Percentiles rank a stretch among this genome's conserved stretches.
phyloP scores from a whole-genome alignment of 2,888 invertebrate species.

The Drosophila cognata region DNA sequence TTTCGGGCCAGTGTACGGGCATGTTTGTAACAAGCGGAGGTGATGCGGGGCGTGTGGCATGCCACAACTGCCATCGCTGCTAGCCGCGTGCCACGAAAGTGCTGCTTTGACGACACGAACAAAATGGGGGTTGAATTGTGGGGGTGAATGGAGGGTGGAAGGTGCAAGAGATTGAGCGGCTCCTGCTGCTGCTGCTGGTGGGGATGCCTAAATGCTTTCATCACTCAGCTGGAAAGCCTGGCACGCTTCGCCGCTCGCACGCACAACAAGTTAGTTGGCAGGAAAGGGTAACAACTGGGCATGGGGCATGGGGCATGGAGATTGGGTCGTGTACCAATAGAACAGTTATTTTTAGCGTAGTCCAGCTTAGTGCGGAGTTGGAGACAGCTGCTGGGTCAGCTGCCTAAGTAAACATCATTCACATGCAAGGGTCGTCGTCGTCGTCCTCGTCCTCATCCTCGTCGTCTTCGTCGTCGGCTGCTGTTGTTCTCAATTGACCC shows the following conservation, averaged over 20 bases:
- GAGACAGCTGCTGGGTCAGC: conserved; percentile 47
- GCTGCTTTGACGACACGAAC: conserved; percentile 54
- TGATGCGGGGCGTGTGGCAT: background rate
- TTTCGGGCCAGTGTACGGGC: conserved; percentile 37
- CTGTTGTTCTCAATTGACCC: conserved; percentile 67
- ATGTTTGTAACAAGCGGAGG: conserved; percentile 22
- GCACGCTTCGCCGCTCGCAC: conserved; percentile 74
- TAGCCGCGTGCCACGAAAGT: conserved; percentile 62
- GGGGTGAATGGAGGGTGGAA: too few relatives aligned
- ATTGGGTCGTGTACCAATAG: background rate
- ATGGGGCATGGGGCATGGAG: background rate
- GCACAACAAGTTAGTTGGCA: conserved; percentile 49
- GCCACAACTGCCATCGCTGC: conserved; percentile 19
- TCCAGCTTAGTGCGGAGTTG: background rate
- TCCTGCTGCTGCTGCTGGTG: conserved; percentile 3
- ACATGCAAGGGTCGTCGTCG: conserved; percentile 16
- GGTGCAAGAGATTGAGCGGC: conserved; percentile 12
- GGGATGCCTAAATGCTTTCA: conserved; percentile 77
- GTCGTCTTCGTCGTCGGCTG: background rate
- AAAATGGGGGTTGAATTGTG: background rate
- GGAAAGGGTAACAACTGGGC: background rate
- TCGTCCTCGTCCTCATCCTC: background rate
- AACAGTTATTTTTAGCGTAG: conserved; percentile 33
- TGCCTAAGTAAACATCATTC: conserved; percentile 62
- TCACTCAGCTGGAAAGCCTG: conserved; percentile 75